Evolutionary conservation across 2,113 vertebrate species (phyloP).

Genomic region (Copsychus sechellarum): DNA sequence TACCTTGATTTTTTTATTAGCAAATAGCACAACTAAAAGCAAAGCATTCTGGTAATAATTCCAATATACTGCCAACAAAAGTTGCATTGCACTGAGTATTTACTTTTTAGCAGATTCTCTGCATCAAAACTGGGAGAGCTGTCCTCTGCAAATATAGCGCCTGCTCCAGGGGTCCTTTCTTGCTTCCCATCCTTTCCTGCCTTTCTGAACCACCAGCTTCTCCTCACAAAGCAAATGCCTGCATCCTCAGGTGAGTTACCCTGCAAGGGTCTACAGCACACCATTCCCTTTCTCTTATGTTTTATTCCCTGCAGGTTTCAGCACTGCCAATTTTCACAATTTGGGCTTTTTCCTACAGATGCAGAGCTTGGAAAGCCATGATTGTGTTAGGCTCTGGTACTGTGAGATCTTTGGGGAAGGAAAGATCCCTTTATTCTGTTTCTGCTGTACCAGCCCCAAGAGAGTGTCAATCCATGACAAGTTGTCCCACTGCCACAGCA

Average conservation of each 20-base stretch:
- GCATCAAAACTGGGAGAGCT: not conserved
- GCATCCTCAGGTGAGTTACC: not conserved
- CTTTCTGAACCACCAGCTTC: not conserved
- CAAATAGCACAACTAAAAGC: not conserved
- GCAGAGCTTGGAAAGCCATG: not conserved
- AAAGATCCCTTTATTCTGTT: not conserved
- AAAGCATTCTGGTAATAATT: not conserved
- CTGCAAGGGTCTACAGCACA: not conserved
- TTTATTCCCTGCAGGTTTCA: not conserved
- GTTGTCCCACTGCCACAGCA: not conserved
- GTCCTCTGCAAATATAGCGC: not conserved
- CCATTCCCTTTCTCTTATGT: not conserved
- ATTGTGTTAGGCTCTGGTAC: not conserved
- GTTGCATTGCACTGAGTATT: not conserved
- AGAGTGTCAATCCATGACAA: conserved; percentile 23
- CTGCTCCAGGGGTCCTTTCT: not conserved
- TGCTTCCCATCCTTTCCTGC: not conserved
- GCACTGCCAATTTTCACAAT: not conserved
- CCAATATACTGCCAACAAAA: not conserved
- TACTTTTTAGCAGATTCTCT: not conserved
- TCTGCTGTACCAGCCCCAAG: conserved; percentile 21
- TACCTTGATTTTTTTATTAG: not conserved
- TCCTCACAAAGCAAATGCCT: not conserved
- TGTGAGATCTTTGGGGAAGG: not conserved
- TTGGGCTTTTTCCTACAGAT: not conserved